phyloP scores from a whole-genome alignment of 1,140 invertebrate genomes.

The Ostrea denselamellosa region DNA sequence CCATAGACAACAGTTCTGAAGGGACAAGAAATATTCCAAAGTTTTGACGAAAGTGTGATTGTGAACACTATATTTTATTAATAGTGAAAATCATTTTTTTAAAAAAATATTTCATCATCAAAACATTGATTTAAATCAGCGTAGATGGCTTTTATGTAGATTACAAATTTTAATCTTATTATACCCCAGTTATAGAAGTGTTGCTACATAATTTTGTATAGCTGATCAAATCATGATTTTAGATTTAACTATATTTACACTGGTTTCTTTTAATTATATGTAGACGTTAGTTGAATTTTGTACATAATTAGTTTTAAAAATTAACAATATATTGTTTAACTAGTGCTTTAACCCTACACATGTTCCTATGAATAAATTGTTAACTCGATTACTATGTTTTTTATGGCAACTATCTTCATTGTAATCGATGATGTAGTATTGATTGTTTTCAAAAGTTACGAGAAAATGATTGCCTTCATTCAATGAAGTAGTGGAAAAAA shows the following conservation, averaged over 20 bases:
- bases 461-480: too few species aligned
- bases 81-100: not conserved
- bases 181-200: not conserved
- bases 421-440: too few species aligned
- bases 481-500: too few species aligned
- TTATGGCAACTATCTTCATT: not conserved
- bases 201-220: not conserved
- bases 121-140: not conserved
- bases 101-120: not conserved
- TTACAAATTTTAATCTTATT: not conserved
- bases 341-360: constrained; percentile 20
- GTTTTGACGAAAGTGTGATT: not conserved
- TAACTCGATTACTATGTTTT: not conserved
- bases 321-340: not conserved
- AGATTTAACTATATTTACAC: not conserved
- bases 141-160: not conserved
- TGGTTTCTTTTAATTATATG: not conserved
- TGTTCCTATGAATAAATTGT: constrained; percentile 10
- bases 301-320: not conserved
- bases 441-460: too few species aligned
- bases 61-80: not conserved
- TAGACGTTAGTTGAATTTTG: constrained; percentile 18
- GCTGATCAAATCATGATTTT: constrained; percentile 17
- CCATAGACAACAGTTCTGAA: not conserved
- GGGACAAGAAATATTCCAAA: not conserved